These are phyloP conservation scores for Zygothrica quintamaculata DNA, from an alignment of 2,888 invertebrate genomes.

Conservation along the genomic window DNA sequence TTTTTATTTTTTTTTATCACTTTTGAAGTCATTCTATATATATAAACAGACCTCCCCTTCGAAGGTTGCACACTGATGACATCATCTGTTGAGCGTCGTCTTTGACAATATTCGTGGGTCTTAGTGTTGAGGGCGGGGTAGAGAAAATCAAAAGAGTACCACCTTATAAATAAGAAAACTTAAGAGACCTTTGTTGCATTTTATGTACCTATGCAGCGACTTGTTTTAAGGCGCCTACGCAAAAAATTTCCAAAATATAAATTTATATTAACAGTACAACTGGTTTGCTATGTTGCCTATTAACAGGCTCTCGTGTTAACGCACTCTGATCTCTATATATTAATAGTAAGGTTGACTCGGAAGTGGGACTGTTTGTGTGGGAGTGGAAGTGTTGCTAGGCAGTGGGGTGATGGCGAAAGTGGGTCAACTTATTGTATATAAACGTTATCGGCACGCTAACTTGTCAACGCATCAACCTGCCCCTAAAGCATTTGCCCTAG, in stretches of 20 bases:
- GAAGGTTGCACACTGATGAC: slow-evolving; percentile 37
- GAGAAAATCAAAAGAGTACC: slow-evolving; percentile 18
- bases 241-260: not conserved
- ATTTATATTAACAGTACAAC: slow-evolving; percentile 2
- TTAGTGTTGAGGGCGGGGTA: not conserved
- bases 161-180: slow-evolving; percentile 6
- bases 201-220: slow-evolving; percentile 4
- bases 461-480: slow-evolving; percentile 28
- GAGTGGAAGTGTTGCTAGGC: not conserved
- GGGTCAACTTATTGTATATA: slow-evolving; percentile 51
- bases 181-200: not conserved
- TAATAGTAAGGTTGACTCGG: slow-evolving; percentile 14
- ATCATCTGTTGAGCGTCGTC: slow-evolving; percentile 46
- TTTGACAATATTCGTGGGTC: slow-evolving; percentile 11
- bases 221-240: slow-evolving; percentile 8
- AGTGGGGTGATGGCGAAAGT: slow-evolving; percentile 37
- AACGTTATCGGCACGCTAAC: slow-evolving; percentile 59
- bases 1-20: slow-evolving; percentile 16
- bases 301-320: not conserved
- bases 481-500: slow-evolving; percentile 6
- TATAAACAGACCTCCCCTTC: slow-evolving; percentile 16
- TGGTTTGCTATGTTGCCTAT: slow-evolving; percentile 22
- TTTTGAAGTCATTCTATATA: slow-evolving; percentile 45
- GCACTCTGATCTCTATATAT: not conserved
- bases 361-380: slow-evolving; percentile 7